Evolutionary conservation across 2,113 vertebrate genomes (phyloP).

Genomic region (Parotia lawesii): DNA sequence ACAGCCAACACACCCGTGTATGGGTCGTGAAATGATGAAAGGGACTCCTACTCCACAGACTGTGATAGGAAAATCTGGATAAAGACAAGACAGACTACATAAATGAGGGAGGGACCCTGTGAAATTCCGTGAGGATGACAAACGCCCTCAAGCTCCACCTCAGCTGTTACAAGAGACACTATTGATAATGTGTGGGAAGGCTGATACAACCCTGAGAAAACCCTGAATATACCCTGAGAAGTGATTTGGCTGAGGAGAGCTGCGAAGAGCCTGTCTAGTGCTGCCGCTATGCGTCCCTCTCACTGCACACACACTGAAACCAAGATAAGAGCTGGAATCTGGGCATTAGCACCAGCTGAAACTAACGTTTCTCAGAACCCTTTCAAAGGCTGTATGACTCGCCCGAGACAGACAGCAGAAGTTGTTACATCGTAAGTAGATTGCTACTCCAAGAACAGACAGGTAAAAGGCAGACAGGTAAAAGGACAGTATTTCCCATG

Average conservation of each 20-base stretch:
- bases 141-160: neutral
- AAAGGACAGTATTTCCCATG: neutral
- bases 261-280: neutral
- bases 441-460: conserved; percentile 5
- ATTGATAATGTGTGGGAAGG: neutral
- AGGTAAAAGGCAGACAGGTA: neutral
- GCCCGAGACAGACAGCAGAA: neutral
- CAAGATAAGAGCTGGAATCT: conserved; percentile 23
- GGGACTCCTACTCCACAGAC: neutral
- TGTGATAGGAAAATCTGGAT: neutral
- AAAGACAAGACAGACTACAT: neutral
- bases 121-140: neutral
- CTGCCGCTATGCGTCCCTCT: rapidly evolving
- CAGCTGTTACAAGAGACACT: neutral
- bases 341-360: neutral
- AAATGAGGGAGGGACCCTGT: neutral
- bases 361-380: neutral
- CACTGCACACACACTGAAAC: neutral
- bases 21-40: neutral
- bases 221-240: neutral
- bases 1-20: rapidly evolving
- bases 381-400: neutral
- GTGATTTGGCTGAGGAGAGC: neutral
- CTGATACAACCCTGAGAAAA: conserved; percentile 4
- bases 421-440: neutral